Evolutionary conservation across 2,888 invertebrate genomes (phyloP).

Genomic region (Hyposoter didymator): DNA sequence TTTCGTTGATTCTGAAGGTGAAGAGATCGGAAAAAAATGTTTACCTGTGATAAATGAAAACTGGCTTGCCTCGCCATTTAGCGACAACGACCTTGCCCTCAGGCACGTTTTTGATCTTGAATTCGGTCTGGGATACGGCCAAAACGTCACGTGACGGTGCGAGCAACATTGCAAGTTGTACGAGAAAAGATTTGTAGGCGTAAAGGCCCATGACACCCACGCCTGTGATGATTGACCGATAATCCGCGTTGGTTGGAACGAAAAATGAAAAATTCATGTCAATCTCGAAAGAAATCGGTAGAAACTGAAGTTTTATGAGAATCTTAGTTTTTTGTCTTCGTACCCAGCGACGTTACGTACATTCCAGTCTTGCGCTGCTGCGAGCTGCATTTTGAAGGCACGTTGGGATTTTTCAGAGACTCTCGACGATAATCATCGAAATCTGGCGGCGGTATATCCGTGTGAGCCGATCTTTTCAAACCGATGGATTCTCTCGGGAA

Average conservation of each 20-base stretch:
- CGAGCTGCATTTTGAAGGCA: conserved; percentile 79
- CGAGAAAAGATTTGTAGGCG: conserved; percentile 86
- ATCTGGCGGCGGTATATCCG: conserved; percentile 87
- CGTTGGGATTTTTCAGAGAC: conserved; percentile 81
- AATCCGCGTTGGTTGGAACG: background rate
- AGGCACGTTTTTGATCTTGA: conserved; percentile 89
- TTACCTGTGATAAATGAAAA: conserved; percentile 90
- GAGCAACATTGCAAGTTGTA: conserved; percentile 87
- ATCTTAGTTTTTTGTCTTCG: conserved; percentile 28
- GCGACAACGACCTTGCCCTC: conserved; percentile 88
- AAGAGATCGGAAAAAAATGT: background rate
- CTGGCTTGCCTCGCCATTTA: conserved; percentile 94
- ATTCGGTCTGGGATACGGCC: conserved; percentile 91
- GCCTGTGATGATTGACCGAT: conserved; percentile 80
- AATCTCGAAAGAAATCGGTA: background rate
- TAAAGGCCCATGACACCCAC: conserved; percentile 87
- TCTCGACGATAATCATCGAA: conserved; percentile 85
- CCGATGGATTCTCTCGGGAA: conserved; percentile 18
- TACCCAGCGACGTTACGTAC: conserved; percentile 85
- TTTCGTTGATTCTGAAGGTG: background rate
- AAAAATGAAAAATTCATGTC: background rate
- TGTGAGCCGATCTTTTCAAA: conserved; percentile 85
- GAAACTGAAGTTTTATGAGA: background rate
- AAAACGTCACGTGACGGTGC: conserved; percentile 90
- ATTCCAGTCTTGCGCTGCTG: conserved; percentile 83